Percentiles rank a stretch among this genome's conserved stretches.
Conservation (phyloP, 2,797 vertebrate species). For the Erpetoichthys calabaricus region DNA sequence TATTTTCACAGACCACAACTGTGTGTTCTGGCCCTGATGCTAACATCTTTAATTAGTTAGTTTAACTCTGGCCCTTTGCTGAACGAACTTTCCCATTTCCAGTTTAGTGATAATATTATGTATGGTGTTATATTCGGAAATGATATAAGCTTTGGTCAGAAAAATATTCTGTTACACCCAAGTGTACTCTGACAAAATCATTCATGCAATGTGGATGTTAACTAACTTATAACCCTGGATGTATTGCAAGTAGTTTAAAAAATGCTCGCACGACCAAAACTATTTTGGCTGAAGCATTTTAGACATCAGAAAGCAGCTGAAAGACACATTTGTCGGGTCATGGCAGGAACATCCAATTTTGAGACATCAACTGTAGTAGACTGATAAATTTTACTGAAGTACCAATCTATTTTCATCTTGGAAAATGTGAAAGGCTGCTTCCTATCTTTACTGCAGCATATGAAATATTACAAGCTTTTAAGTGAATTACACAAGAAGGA, state of each 20-base stretch:
- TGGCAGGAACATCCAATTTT: conserved; percentile 40
- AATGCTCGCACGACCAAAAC: conserved; percentile 24
- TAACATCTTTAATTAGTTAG: conserved; percentile 59
- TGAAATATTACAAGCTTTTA: no score
- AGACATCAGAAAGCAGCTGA: conserved; percentile 38
- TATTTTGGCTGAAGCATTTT: conserved; percentile 27
- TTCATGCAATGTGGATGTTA: conserved; percentile 43
- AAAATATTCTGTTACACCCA: conserved; percentile 51
- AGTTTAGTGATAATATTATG: conserved; percentile 45
- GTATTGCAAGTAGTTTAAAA: conserved; percentile 35
- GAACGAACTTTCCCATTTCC: conserved; percentile 43
- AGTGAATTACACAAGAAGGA: no score
- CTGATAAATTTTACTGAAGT: conserved; percentile 36
- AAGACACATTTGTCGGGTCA: conserved; percentile 32
- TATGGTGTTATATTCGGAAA: conserved; percentile 52
- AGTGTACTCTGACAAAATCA: conserved; percentile 49
- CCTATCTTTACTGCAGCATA: not conserved
- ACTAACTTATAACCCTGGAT: conserved; percentile 28
- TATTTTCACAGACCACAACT: conserved; percentile 37
- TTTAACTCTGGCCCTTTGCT: conserved; percentile 35
- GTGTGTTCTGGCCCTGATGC: conserved; percentile 38
- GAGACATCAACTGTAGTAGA: conserved; percentile 24
- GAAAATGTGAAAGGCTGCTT: not conserved
- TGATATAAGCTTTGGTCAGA: conserved; percentile 55
- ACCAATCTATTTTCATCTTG: conserved; percentile 26